These are phyloP conservation scores for Trachelus tabidus DNA, from an alignment of 2,888 invertebrate species.

Conservation along the genomic window DNA sequence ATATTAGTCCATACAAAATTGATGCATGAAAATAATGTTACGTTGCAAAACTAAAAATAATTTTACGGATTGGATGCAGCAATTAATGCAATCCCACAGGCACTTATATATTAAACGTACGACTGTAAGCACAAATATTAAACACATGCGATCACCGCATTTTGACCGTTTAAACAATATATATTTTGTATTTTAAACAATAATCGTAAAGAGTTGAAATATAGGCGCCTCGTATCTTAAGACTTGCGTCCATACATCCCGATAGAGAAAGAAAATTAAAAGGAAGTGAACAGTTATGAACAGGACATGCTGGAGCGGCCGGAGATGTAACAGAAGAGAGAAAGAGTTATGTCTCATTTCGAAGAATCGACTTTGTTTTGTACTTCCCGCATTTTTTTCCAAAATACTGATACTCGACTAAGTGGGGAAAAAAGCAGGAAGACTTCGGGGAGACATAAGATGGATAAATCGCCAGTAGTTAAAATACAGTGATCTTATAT, in stretches of 20 bases:
- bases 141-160: background rate
- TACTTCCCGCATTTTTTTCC: background rate
- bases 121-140: background rate
- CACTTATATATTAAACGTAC: background rate
- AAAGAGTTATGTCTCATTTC: background rate
- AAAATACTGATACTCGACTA: background rate
- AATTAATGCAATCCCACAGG: background rate
- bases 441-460: background rate
- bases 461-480: slow-evolving; percentile 22
- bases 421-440: background rate
- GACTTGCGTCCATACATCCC: background rate
- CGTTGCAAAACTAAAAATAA: background rate
- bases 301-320: background rate
- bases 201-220: background rate
- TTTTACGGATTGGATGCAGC: background rate
- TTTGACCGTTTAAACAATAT: background rate
- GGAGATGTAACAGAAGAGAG: background rate
- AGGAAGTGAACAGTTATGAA: background rate
- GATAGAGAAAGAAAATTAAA: background rate
- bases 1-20: background rate
- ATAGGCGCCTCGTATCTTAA: background rate
- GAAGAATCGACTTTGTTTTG: background rate
- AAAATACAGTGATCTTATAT: slow-evolving; percentile 24
- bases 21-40: background rate
- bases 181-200: background rate